Base-by-base conservation (phyloP, 35 echinoderm and acorn worm species). In the Ophiothrix spiculata region DNA sequence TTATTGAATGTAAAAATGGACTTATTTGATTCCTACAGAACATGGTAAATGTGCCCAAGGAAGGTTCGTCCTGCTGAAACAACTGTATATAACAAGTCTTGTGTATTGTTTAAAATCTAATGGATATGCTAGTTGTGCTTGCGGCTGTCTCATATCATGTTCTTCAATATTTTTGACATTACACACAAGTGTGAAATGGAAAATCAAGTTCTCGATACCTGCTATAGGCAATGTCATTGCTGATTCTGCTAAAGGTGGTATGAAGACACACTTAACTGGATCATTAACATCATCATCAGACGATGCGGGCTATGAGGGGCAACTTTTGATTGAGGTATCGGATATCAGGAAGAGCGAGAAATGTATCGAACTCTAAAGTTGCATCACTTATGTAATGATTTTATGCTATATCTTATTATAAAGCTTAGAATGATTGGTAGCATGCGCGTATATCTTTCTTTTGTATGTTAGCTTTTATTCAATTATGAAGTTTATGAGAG, bases 101-200 rank as follows among this genome's bases (percentile, higher is more conserved):
- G 60, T 69, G 60, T 69, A 69, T 69, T 69, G 60, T 69, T 69
- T 69, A 69, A 69, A 69, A 69, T 28, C 60, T 69, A 69, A 69
- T 69, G 60, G 60, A 69, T 69, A 69, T 69, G 60, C 29, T 28
- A 69, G 16, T 15, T 69, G 3, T 69, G 60, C 60, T 69, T 1
- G 60, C 3, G 60, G 60, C 60, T 69, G 60, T 10, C 23, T 28
- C 17, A 69, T 69, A 69, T 69, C 60, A 69, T 69, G 60, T 69
- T 10, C 60, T 69, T 15, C 60, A 15, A 1, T 25, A 69, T 69
- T 69, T 69, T 6, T 69, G 60, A 69, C 60, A n/a, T 69, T 69
- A 69, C 21, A 69, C 25, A 69, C 4, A 15, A 25, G 8, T 69
- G 10, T 69, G 60, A 69, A n/a, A n/a, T n/a, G n/a, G n/a, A 69